Percentiles rank a stretch among this genome's conserved stretches.
These are phyloP conservation scores for Lophius americanus DNA, from an alignment of 2,797 vertebrate genomes.

Conservation along the genomic window DNA sequence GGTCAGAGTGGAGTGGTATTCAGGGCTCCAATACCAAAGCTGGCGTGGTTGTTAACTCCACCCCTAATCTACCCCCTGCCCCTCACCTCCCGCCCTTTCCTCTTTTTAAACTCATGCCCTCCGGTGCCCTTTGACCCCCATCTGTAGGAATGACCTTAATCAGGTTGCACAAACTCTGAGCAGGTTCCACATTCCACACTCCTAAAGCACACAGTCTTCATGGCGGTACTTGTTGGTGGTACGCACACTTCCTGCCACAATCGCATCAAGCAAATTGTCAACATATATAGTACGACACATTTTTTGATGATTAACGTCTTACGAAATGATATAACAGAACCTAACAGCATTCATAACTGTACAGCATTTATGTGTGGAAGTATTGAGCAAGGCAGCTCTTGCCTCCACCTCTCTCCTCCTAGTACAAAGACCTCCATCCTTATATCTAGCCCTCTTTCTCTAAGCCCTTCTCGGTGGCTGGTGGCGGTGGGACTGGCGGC, in stretches of 20 bases:
- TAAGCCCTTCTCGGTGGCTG: slow-evolving; percentile 36
- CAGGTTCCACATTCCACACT: slow-evolving; percentile 75
- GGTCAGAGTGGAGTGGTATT: slow-evolving; percentile 80
- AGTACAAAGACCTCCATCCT: slow-evolving; percentile 22
- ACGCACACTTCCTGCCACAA: slow-evolving; percentile 21
- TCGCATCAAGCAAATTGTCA: background rate
- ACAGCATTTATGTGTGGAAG: background rate
- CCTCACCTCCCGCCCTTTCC: slow-evolving; percentile 70
- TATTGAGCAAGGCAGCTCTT: slow-evolving; percentile 2
- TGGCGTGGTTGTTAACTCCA: slow-evolving; percentile 76
- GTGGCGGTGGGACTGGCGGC: slow-evolving; percentile 45
- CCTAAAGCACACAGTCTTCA: slow-evolving; percentile 52
- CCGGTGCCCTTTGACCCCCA: slow-evolving; percentile 72
- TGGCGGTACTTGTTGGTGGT: slow-evolving; percentile 12
- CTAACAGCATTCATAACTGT: background rate
- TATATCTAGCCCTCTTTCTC: slow-evolving; percentile 21
- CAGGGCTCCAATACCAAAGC: slow-evolving; percentile 78
- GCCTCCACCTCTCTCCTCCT: slow-evolving; percentile 7
- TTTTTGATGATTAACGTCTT: background rate
- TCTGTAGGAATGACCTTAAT: slow-evolving; percentile 69
- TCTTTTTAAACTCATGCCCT: slow-evolving; percentile 44
- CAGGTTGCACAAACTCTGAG: slow-evolving; percentile 49
- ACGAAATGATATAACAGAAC: background rate
- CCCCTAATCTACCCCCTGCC: slow-evolving; percentile 69
- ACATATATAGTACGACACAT: background rate